A percentile compares a stretch with the other conserved stretches of the same genome.
These are phyloP conservation scores for Maccullochella peelii DNA, from an alignment of 2,113 vertebrate genomes.

Conservation along the genomic window DNA sequence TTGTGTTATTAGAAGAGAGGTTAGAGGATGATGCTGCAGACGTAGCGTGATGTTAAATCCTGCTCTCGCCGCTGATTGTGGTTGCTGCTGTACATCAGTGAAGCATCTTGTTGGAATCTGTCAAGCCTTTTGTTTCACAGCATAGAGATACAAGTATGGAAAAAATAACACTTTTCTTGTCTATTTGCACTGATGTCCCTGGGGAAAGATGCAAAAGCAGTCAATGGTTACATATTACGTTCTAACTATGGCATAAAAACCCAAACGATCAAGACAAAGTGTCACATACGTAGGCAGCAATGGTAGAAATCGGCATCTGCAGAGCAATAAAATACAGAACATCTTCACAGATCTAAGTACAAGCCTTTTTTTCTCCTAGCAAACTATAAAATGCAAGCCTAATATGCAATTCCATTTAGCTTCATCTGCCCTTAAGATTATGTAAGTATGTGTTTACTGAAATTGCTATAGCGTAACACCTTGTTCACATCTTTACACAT, in stretches of 20 bases:
- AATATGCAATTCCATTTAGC: slow-evolving; percentile 43
- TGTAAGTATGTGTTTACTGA: slow-evolving; percentile 35
- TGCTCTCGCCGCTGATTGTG: slow-evolving; percentile 1
- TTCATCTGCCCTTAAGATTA: slow-evolving; percentile 47
- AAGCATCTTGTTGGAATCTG: slow-evolving; percentile 38
- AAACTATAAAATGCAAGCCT: slow-evolving; percentile 72
- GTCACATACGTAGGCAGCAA: slow-evolving; percentile 80
- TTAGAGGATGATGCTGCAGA: slow-evolving; percentile 11
- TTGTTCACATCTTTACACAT: slow-evolving; percentile 70
- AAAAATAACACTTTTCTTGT: slow-evolving; percentile 26
- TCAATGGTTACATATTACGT: slow-evolving; percentile 53
- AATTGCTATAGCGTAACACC: slow-evolving; percentile 55
- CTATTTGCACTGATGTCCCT: slow-evolving; percentile 41
- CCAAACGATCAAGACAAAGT: slow-evolving; percentile 70
- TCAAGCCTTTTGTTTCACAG: slow-evolving; percentile 64
- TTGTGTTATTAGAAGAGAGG: slow-evolving; percentile 7
- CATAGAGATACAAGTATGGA: slow-evolving; percentile 48
- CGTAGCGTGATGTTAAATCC: background rate
- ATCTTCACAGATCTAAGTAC: slow-evolving; percentile 68
- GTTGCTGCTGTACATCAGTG: slow-evolving; percentile 42
- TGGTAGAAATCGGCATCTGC: slow-evolving; percentile 81
- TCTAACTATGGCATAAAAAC: slow-evolving; percentile 72
- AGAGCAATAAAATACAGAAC: slow-evolving; percentile 76
- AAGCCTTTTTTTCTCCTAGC: slow-evolving; percentile 71
- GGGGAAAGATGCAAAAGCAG: slow-evolving; percentile 56